Conservation (phyloP, 2,888 invertebrate species). For the Ichneumoninae sp. region DNA sequence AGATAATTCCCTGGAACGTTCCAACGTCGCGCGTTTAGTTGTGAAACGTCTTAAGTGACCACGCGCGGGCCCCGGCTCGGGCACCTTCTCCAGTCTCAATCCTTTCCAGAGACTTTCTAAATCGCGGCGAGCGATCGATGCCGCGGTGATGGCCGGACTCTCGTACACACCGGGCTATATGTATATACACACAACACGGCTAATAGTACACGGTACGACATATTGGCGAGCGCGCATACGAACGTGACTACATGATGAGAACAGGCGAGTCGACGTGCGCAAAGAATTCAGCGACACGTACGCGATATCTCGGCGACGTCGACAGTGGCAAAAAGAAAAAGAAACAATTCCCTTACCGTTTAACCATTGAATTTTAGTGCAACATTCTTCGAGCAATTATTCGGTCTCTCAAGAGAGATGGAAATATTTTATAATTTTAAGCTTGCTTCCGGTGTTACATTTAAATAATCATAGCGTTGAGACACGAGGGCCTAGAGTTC, state of each 20-base stretch:
- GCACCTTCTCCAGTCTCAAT: slow-evolving; percentile 60
- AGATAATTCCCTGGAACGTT: slow-evolving; percentile 22
- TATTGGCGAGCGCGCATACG: slow-evolving; percentile 51
- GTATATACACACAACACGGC: slow-evolving; percentile 9
- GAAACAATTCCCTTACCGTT: neutral
- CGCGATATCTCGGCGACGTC: slow-evolving; percentile 21
- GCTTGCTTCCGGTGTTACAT: no score
- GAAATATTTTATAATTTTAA: neutral
- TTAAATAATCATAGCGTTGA: no score
- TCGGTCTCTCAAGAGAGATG: neutral
- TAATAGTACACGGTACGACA: slow-evolving; percentile 54
- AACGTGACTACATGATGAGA: slow-evolving; percentile 57
- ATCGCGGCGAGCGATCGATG: slow-evolving; percentile 59
- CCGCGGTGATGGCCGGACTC: slow-evolving; percentile 38
- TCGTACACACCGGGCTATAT: slow-evolving; percentile 10
- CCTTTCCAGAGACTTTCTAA: slow-evolving; percentile 64
- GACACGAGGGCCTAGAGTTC: no score
- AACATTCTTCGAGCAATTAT: neutral
- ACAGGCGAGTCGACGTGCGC: slow-evolving; percentile 31
- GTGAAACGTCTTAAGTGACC: slow-evolving; percentile 55
- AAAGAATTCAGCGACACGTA: slow-evolving; percentile 60
- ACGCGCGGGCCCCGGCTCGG: slow-evolving; percentile 2
- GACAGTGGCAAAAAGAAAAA: neutral
- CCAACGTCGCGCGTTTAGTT: slow-evolving; percentile 44
- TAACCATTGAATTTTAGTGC: neutral